phyloP scores from a whole-genome alignment of 2,888 invertebrate species.

The Ophion slaviceki region DNA sequence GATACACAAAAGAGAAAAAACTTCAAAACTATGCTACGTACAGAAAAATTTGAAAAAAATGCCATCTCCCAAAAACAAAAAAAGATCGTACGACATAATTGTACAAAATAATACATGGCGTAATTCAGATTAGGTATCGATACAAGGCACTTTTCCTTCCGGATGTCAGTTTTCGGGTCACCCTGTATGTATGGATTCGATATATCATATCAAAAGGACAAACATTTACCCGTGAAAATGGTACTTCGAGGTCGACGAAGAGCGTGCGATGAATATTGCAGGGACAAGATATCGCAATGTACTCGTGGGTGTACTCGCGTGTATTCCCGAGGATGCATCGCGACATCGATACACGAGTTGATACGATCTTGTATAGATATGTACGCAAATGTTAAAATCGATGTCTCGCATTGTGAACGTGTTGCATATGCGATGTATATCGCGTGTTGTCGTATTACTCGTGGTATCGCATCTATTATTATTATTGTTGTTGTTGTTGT shows the following conservation, averaged over 20 bases:
- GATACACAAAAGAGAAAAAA: too few relatives aligned
- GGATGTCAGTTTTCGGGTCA: too few relatives aligned
- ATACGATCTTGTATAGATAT: constrained; percentile 21
- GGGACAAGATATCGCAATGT: constrained; percentile 17
- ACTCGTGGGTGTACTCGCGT: not conserved
- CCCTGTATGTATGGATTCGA: not conserved
- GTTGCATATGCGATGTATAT: constrained; percentile 9
- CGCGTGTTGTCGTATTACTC: not conserved
- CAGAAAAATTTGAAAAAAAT: too few relatives aligned
- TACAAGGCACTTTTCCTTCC: too few relatives aligned
- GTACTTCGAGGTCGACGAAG: constrained; percentile 21
- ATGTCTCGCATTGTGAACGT: not conserved
- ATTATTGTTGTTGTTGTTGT: not conserved
- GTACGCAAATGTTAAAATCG: constrained; percentile 20
- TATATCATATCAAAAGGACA: constrained; percentile 3
- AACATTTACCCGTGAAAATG: constrained; percentile 9
- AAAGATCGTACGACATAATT: too few relatives aligned
- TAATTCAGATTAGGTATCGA: too few relatives aligned
- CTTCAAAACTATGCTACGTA: too few relatives aligned
- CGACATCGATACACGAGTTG: constrained; percentile 15
- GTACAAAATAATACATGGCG: too few relatives aligned
- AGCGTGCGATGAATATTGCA: constrained; percentile 46
- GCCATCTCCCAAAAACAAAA: too few relatives aligned
- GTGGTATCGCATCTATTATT: not conserved
- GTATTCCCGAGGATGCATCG: not conserved